Evolutionary conservation across 2,113 vertebrate genomes (phyloP).

Genomic region (Proteles cristata): DNA sequence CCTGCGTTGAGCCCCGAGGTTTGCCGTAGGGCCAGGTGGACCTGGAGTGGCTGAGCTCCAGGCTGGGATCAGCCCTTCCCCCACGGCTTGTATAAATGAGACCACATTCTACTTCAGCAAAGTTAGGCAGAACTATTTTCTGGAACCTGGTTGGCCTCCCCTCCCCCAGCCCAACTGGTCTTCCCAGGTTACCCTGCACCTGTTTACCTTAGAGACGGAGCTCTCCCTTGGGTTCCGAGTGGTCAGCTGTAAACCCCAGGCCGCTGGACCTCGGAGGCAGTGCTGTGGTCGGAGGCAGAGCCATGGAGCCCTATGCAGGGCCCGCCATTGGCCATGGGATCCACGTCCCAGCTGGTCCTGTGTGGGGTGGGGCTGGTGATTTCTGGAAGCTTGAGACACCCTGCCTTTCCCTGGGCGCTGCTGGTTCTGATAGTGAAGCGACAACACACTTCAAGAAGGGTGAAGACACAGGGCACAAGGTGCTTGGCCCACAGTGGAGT

Average conservation of each 20-base stretch:
- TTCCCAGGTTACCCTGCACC: background rate
- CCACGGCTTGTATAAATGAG: too few relatives aligned
- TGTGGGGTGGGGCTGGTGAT: background rate
- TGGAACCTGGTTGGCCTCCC: background rate
- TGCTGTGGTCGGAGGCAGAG: background rate
- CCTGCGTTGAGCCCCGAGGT: background rate
- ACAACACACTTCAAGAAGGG: rapidly evolving
- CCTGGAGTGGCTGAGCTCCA: too few relatives aligned
- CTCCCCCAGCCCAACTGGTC: background rate
- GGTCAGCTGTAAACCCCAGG: background rate
- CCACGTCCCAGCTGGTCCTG: background rate
- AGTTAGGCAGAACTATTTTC: background rate
- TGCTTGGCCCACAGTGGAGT: rapidly evolving
- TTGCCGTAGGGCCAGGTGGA: background rate
- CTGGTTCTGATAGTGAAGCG: background rate
- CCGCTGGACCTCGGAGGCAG: background rate
- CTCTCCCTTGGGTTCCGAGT: rapidly evolving
- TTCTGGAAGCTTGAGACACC: too few relatives aligned
- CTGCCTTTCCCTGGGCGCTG: background rate
- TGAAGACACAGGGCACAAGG: rapidly evolving
- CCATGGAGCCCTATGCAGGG: background rate
- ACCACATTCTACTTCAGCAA: background rate
- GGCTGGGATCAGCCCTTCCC: rapidly evolving
- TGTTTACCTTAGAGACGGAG: background rate
- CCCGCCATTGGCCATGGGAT: background rate